phyloP scores from a whole-genome alignment of 2,113 vertebrate species.

The Neolamprologus fasciatus region DNA sequence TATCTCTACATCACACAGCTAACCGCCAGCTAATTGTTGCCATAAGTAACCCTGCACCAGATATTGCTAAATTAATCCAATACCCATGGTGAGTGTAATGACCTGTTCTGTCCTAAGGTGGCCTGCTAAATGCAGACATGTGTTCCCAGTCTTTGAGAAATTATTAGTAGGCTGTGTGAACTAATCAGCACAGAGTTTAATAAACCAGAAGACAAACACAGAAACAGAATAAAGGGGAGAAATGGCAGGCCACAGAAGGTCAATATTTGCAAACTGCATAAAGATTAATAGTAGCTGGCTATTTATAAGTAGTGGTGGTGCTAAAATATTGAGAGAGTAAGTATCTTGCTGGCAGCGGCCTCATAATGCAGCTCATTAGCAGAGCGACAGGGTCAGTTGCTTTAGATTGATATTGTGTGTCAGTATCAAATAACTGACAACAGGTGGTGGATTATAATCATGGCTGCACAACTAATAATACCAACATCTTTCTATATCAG shows the following conservation, averaged over 20 bases:
- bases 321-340: neutral
- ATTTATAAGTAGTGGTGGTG: neutral
- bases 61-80: neutral
- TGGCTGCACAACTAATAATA: slow-evolving; percentile 61
- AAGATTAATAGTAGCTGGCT: neutral
- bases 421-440: slow-evolving; percentile 59
- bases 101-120: neutral
- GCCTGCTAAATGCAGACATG: neutral
- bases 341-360: slow-evolving; percentile 7
- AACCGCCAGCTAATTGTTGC: neutral
- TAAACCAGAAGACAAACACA: neutral
- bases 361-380: slow-evolving; percentile 55
- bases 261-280: neutral
- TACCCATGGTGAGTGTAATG: neutral
- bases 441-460: slow-evolving; percentile 61
- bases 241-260: neutral
- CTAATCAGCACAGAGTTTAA: neutral
- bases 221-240: neutral
- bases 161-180: neutral
- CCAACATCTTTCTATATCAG: slow-evolving; percentile 42
- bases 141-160: neutral
- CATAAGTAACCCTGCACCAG: neutral
- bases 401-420: slow-evolving; percentile 49
- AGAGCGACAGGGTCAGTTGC: slow-evolving; percentile 49
- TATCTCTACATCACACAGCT: neutral